A percentile compares a stretch with the other conserved stretches of the same genome.
Evolutionary conservation across 2,888 invertebrate species (phyloP).

Genomic region (Hetaerina titia): DNA sequence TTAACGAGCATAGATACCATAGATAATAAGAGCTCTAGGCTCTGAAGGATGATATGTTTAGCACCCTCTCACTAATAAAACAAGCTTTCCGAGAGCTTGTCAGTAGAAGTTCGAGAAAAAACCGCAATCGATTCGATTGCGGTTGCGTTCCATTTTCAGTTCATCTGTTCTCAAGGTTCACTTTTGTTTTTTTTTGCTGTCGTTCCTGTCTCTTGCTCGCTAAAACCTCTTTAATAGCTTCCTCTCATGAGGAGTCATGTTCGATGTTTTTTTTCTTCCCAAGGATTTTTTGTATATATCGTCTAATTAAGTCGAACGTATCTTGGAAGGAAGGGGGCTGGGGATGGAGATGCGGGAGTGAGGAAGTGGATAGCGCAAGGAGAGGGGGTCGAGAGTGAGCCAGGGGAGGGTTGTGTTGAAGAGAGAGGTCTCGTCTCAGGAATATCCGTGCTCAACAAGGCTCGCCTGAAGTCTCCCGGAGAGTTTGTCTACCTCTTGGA

Average conservation of each 20-base stretch:
- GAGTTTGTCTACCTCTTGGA: conserved; percentile 51
- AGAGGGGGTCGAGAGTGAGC: background rate
- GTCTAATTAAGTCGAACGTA: conserved; percentile 58
- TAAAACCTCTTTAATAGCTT: conserved; percentile 29
- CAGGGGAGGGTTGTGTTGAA: background rate
- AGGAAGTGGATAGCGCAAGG: background rate
- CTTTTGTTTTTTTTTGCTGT: background rate
- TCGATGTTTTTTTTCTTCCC: background rate
- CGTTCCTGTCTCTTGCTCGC: background rate
- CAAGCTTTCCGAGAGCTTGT: background rate
- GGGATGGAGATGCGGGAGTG: background rate
- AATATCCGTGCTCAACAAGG: background rate
- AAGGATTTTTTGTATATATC: conserved; percentile 40
- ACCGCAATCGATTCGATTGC: background rate
- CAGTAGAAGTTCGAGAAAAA: background rate
- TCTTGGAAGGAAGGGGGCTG: background rate
- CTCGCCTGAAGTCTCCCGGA: background rate
- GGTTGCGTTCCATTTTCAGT: conserved; percentile 26
- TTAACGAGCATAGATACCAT: background rate
- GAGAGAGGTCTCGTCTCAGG: background rate
- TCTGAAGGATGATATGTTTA: background rate
- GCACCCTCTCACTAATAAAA: background rate
- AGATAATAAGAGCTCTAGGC: background rate
- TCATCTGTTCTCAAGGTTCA: background rate
- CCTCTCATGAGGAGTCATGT: conserved; percentile 13